These are phyloP conservation scores for Pachyramphus minor DNA, from an alignment of 2,113 vertebrate species.

Conservation along the genomic window DNA sequence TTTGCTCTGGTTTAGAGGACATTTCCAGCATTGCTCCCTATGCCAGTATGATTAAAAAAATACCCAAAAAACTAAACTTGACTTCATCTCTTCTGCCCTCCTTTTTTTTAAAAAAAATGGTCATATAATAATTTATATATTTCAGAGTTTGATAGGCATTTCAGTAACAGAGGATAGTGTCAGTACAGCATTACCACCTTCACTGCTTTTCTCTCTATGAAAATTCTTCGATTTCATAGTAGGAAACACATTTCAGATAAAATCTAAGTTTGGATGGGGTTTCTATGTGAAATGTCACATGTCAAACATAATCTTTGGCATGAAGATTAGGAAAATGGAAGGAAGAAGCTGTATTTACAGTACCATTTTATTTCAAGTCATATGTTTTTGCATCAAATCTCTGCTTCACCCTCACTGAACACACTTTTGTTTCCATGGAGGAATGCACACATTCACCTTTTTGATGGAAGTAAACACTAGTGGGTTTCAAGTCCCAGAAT, in stretches of 20 bases:
- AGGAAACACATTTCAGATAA: neutral
- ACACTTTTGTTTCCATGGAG: neutral
- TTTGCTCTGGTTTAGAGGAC: neutral
- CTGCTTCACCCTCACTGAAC: neutral
- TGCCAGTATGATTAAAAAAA: neutral
- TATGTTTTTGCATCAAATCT: neutral
- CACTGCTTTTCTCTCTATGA: neutral
- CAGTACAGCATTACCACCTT: neutral
- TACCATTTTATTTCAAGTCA: neutral
- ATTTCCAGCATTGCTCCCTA: neutral
- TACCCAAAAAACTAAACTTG: neutral
- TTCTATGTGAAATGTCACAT: neutral
- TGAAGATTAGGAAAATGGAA: neutral
- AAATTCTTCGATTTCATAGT: neutral
- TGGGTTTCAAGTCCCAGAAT: rapidly evolving
- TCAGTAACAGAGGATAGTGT: neutral
- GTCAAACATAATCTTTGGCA: neutral
- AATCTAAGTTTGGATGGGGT: neutral
- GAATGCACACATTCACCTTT: neutral
- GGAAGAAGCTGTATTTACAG: neutral
- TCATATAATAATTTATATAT: neutral
- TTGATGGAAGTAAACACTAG: neutral
- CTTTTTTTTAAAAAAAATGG: neutral
- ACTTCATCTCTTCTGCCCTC: neutral
- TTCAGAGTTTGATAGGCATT: neutral